Evolutionary conservation across 2,888 invertebrate genomes (phyloP).

Genomic region (Phortica magna): DNA sequence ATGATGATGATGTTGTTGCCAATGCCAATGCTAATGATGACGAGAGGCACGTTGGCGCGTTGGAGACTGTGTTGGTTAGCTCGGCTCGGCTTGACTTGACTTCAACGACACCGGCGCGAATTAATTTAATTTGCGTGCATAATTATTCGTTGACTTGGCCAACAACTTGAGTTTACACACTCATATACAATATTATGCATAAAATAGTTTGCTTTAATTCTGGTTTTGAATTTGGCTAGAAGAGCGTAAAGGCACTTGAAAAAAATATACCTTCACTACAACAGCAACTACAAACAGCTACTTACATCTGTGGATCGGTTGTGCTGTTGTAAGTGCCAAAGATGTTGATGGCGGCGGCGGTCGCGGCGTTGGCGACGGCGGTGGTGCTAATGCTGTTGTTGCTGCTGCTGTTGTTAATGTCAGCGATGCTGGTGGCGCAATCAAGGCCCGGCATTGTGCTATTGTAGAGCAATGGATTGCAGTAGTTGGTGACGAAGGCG

Average conservation of each 20-base stretch:
- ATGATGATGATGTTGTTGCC: not conserved
- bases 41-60: too few species aligned
- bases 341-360: constrained; percentile 21
- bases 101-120: constrained; percentile 21
- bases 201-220: too few species aligned
- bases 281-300: too few species aligned
- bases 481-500: constrained; percentile 13
- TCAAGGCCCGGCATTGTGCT: not conserved
- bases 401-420: not conserved
- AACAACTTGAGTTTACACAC: not conserved
- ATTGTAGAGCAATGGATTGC: constrained; percentile 29
- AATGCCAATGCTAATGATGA: not conserved
- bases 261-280: too few species aligned
- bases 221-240: too few species aligned
- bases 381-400: constrained; percentile 27
- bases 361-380: constrained; percentile 21
- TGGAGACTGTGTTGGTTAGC: not conserved
- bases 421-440: constrained; percentile 4
- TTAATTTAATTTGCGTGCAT: constrained; percentile 66
- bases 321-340: constrained; percentile 35
- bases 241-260: too few species aligned
- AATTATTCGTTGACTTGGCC: constrained; percentile 54
- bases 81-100: not conserved
- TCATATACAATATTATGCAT: too few species aligned
- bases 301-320: not conserved